Evolutionary conservation across 1,140 invertebrate species (phyloP), one percentile per base, ranked within the genome.

Genomic region (Venustaconcha ellipsiformis): DNA sequence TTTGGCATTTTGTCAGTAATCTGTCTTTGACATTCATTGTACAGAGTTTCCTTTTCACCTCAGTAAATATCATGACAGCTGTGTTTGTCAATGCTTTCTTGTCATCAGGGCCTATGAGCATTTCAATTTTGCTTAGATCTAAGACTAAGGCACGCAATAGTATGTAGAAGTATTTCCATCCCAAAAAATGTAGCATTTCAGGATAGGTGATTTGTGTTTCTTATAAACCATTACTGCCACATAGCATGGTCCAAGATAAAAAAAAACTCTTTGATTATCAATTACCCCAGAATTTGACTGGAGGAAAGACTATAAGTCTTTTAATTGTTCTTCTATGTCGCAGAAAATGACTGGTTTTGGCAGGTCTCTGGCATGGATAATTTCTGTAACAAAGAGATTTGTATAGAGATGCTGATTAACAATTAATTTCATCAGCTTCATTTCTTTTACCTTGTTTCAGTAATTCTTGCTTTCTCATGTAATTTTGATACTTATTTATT

Each of bases 151-250:
- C 26, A 30, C 26, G 1, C 26, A 1, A 2, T 13, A 75, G 30
- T n/a, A 68, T 72, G 11, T 57, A 67, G 26, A 78, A 72, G 23
- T 74, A 78, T 62, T 63, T 56, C 30, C 71, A 57, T 26, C 74
- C 70, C 1, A 63, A 17, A 72, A 72, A 79, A 64, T 79, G 72
- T 23, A 75, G 69, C n/a, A 63, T 67, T 55, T 59, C 63, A 74
- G 67, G 0, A 62, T 18, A 65, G 55, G 69, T 13, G 72, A n/a
- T 23, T 69, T 64, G 14, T 69, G 14, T 14, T 67, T 20, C 65
- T 79, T 64, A 48, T 64, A 75, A 23, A 72, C 69, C 4, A 73
- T 79, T 5, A 59, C 69, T 20, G 73, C 72, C 8, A 79, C 72
- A 65, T 67, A 72, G 55, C 78, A 79, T 57, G 30, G 30, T 8